Percentiles rank a stretch among this genome's conserved stretches.
Conservation (phyloP, 2,113 vertebrate species). For the Melanostigma gelatinosum region DNA sequence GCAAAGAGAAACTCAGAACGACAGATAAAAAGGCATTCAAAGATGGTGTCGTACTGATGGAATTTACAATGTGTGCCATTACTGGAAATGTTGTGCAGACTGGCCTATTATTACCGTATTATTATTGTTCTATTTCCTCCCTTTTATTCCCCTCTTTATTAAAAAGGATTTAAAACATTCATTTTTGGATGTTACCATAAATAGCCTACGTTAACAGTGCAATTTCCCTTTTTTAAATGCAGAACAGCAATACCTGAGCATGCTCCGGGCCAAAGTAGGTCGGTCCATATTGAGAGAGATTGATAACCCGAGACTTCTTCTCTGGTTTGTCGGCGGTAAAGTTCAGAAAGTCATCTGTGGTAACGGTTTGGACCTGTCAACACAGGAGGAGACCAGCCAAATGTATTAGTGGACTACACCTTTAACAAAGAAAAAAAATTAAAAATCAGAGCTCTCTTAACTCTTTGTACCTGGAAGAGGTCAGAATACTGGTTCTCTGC, state of each 20-base stretch:
- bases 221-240: background rate
- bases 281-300: constrained; percentile 96
- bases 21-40: background rate
- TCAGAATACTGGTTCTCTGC: constrained; percentile 92
- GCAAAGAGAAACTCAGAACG: background rate
- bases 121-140: background rate
- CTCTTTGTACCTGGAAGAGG: constrained; percentile 87
- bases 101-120: background rate
- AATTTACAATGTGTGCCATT: background rate
- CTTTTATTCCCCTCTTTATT: background rate
- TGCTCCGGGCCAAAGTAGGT: constrained; percentile 97
- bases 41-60: background rate
- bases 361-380: constrained; percentile 84
- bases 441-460: background rate
- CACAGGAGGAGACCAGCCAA: background rate
- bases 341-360: constrained; percentile 93
- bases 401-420: background rate
- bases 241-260: constrained; percentile 81
- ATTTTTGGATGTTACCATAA: background rate
- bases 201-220: background rate
- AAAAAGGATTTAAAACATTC: background rate
- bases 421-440: background rate
- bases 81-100: background rate
- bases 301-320: constrained; percentile 94
- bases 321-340: constrained; percentile 95